phyloP scores from a whole-genome alignment of 2,113 vertebrate species.

The Aleadryas rufinucha region DNA sequence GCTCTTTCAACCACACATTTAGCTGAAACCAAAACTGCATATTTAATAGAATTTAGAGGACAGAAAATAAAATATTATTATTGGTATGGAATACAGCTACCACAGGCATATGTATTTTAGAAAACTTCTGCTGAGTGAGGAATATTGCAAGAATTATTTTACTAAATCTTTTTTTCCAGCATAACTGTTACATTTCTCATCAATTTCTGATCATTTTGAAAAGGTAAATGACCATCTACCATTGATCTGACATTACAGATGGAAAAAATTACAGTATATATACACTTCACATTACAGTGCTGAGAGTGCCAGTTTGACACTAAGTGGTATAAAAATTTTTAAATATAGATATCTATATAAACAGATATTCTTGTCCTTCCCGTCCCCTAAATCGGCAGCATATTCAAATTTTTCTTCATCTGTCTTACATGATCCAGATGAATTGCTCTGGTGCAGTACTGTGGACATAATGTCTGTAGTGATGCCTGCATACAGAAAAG shows the following conservation, averaged over 20 bases:
- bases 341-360: not conserved
- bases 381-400: not conserved
- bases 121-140: not conserved
- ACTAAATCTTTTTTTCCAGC: not conserved
- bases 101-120: not conserved
- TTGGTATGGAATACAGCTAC: not conserved
- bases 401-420: not conserved
- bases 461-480: not conserved
- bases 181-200: not conserved
- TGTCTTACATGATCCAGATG: not conserved
- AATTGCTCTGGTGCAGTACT: not conserved
- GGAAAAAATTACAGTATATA: not conserved
- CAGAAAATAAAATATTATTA: not conserved
- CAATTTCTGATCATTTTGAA: not conserved
- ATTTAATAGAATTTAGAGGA: not conserved
- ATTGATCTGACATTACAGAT: not conserved
- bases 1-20: not conserved
- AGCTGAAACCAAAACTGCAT: not conserved
- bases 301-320: not conserved
- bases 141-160: not conserved
- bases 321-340: not conserved
- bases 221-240: not conserved
- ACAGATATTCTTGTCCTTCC: not conserved
- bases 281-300: not conserved
- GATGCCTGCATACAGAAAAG: not conserved